phyloP scores from a whole-genome alignment of 1,140 invertebrate genomes.

The Trichonephila inaurata region DNA sequence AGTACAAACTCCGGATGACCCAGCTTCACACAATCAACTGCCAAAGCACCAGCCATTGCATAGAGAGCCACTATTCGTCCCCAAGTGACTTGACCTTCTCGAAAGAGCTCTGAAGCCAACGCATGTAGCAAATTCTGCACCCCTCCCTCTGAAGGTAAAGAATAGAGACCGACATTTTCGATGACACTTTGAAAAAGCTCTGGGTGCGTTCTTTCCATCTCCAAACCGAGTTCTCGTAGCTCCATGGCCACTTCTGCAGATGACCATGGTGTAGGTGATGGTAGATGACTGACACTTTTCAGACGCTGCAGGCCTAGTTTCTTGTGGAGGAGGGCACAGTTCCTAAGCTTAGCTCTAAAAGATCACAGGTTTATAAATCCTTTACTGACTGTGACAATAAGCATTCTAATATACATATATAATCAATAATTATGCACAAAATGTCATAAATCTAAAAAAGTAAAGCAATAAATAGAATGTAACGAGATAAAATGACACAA shows the following conservation, averaged over 20 bases:
- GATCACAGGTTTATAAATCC: not conserved
- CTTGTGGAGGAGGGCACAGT: slow-evolving; percentile 81
- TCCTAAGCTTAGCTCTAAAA: slow-evolving; percentile 51
- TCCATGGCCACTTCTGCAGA: slow-evolving; percentile 77
- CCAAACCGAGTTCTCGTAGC: slow-evolving; percentile 76
- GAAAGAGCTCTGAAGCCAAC: slow-evolving; percentile 84
- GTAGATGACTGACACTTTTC: slow-evolving; percentile 81
- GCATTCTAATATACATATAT: no score
- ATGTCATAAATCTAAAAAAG: no score
- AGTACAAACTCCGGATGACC: slow-evolving; percentile 83
- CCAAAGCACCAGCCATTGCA: slow-evolving; percentile 86
- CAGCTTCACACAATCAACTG: slow-evolving; percentile 85
- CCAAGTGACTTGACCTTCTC: slow-evolving; percentile 84
- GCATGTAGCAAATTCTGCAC: slow-evolving; percentile 83
- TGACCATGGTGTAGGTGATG: slow-evolving; percentile 78
- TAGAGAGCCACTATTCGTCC: slow-evolving; percentile 86
- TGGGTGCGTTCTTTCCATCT: slow-evolving; percentile 80
- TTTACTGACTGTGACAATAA: no score
- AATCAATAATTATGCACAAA: no score
- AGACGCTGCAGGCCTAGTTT: slow-evolving; percentile 87
- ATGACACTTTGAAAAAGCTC: slow-evolving; percentile 84
- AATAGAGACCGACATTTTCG: slow-evolving; percentile 82
- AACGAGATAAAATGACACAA: no score
- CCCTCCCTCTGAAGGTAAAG: slow-evolving; percentile 82
- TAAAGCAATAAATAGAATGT: no score